phyloP scores from a whole-genome alignment of 2,888 invertebrate genomes.

The Ceriagrion tenellum region DNA sequence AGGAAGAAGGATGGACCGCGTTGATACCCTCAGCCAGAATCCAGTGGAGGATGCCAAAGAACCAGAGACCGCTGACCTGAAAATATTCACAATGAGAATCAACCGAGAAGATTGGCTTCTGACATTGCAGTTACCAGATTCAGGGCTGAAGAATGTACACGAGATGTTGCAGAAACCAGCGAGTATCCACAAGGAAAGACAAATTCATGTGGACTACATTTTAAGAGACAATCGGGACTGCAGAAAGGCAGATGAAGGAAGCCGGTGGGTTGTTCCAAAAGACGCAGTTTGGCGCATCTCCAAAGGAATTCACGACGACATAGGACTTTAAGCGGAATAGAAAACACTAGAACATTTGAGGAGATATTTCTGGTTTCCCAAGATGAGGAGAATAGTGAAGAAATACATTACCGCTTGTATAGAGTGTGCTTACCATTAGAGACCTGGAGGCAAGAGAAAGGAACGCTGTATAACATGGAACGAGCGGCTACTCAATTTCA shows the following conservation, averaged over 20 bases:
- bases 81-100: too few relatives aligned
- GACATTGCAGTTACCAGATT: neutral
- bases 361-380: conserved; percentile 72
- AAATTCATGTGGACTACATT: too few relatives aligned
- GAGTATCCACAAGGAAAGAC: neutral
- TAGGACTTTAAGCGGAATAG: conserved; percentile 66
- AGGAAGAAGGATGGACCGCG: conserved; percentile 72
- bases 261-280: conserved; percentile 70
- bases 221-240: too few relatives aligned
- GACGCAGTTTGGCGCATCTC: conserved; percentile 70
- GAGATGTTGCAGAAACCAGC: neutral
- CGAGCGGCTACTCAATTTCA: conserved; percentile 14
- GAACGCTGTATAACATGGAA: too few relatives aligned
- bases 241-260: too few relatives aligned
- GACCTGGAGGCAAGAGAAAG: too few relatives aligned
- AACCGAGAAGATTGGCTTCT: too few relatives aligned
- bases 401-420: conserved; percentile 71
- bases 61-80: too few relatives aligned
- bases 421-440: conserved; percentile 71
- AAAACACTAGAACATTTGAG: conserved; percentile 72
- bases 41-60: conserved; percentile 69
- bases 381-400: conserved; percentile 72
- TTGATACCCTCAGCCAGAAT: conserved; percentile 74
- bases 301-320: conserved; percentile 72
- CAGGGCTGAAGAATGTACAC: neutral